Percentiles rank a stretch among this genome's conserved stretches.
Evolutionary conservation across 2,888 invertebrate genomes (phyloP).

Genomic region (Euclidia mi): DNA sequence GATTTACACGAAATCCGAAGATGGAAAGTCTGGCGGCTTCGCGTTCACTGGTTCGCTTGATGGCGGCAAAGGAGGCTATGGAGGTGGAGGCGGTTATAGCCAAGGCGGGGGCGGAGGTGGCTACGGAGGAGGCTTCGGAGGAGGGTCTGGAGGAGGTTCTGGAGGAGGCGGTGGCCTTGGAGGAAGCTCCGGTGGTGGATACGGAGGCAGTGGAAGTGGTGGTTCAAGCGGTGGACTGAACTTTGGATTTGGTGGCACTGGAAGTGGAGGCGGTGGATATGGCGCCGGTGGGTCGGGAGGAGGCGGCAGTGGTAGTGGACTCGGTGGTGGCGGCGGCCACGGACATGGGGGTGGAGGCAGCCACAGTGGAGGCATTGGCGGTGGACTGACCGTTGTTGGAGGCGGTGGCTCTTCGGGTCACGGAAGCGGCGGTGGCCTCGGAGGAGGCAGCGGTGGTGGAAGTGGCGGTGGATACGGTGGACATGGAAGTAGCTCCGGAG

Average conservation of each 20-base stretch:
- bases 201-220: conserved; percentile 2
- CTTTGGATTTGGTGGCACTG: conserved; percentile 15
- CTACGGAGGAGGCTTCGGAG: conserved; percentile 52
- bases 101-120: conserved; percentile 69
- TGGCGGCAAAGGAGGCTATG: conserved; percentile 78
- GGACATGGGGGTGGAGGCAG: conserved; percentile 39
- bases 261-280: conserved; percentile 46
- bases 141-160: conserved; percentile 52
- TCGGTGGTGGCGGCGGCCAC: conserved; percentile 21
- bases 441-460: conserved; percentile 45
- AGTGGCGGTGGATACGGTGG: conserved; percentile 50
- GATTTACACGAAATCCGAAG: conserved; percentile 77
- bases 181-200: conserved; percentile 50
- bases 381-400: conserved; percentile 34
- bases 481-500: conserved; percentile 41
- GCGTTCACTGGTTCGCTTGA: conserved; percentile 79
- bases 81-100: conserved; percentile 78
- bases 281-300: too few species aligned
- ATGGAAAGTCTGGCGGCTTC: conserved; percentile 84
- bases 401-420: conserved; percentile 22
- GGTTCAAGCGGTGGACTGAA: conserved; percentile 17
- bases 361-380: conserved; percentile 56
- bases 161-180: conserved; percentile 55
- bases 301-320: conserved; percentile 44
- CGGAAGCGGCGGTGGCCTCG: conserved; percentile 20